A percentile compares a stretch with the other conserved stretches of the same genome.
Conservation (phyloP, 2,888 invertebrate species). For the Nomada hirtipes region DNA sequence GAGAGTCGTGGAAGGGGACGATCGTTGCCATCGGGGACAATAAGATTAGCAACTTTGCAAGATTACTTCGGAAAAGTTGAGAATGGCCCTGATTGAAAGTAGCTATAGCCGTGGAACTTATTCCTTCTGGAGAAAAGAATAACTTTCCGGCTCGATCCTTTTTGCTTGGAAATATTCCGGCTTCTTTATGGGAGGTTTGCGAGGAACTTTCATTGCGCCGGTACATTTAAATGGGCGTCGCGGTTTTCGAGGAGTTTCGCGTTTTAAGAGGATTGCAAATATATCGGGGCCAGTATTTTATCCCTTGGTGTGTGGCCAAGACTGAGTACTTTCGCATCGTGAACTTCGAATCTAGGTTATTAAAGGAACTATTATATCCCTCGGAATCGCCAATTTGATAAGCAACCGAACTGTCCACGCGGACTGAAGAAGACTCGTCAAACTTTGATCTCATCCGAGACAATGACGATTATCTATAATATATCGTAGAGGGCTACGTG, state of each 20-base stretch:
- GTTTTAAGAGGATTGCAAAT: conserved; percentile 35
- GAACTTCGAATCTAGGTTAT: conserved; percentile 33
- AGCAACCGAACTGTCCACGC: conserved; percentile 19
- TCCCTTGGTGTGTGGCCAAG: neutral
- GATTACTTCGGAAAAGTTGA: conserved; percentile 41
- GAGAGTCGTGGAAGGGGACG: neutral
- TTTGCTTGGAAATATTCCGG: conserved; percentile 14
- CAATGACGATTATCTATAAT: too few relatives aligned
- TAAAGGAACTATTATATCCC: conserved; percentile 21
- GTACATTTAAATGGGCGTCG: conserved; percentile 17
- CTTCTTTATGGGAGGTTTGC: conserved; percentile 17
- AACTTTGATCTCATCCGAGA: too few relatives aligned
- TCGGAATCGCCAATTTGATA: conserved; percentile 9
- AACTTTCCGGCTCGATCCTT: conserved; percentile 8
- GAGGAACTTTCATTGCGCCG: conserved; percentile 3
- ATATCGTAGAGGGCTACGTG: too few relatives aligned
- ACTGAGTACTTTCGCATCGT: neutral
- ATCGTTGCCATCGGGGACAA: conserved; percentile 39
- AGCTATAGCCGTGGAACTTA: conserved; percentile 14
- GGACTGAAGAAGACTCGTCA: neutral
- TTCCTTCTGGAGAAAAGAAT: conserved; percentile 11
- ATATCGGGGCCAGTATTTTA: conserved; percentile 18
- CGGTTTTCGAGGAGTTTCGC: neutral
- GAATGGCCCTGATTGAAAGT: conserved; percentile 44
- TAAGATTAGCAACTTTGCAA: conserved; percentile 43